Evolutionary conservation across 2,797 vertebrate species (phyloP).

Genomic region (Platyrinchus mystaceus): DNA sequence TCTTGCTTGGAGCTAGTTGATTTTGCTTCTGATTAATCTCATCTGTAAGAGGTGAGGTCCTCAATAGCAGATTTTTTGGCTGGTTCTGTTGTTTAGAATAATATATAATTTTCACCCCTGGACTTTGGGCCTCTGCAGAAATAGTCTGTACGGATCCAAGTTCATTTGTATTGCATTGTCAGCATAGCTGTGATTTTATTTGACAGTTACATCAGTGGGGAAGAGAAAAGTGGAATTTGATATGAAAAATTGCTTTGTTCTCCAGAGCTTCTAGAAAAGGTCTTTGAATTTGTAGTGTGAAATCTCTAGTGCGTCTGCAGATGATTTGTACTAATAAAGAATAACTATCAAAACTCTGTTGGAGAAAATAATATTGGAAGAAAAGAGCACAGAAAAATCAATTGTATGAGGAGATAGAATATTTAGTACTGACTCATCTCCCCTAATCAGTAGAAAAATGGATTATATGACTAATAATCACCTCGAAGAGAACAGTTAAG

Average conservation of each 20-base stretch:
- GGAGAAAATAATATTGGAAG: constrained; percentile 40
- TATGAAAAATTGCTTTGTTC: constrained; percentile 72
- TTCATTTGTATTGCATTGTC: constrained; percentile 72
- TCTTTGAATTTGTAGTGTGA: constrained; percentile 38
- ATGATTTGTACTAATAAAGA: constrained; percentile 60
- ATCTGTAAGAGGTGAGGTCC: constrained; percentile 61
- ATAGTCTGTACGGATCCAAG: constrained; percentile 59
- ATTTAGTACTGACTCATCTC: constrained; percentile 52
- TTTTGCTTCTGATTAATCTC: constrained; percentile 73
- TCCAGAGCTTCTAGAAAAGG: constrained; percentile 41
- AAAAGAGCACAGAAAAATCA: constrained; percentile 29
- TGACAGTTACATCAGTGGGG: constrained; percentile 67
- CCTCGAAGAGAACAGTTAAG: constrained; percentile 40
- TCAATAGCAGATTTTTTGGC: constrained; percentile 28
- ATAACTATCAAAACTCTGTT: constrained; percentile 29
- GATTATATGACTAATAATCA: constrained; percentile 52
- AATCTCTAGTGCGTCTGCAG: constrained; percentile 55
- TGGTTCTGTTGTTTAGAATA: constrained; percentile 54
- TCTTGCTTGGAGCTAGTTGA: constrained; percentile 57
- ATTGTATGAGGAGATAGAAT: constrained; percentile 26
- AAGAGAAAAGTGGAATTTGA: constrained; percentile 78
- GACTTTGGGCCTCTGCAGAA: constrained; percentile 52
- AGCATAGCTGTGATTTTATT: constrained; percentile 68
- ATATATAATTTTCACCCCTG: constrained; percentile 63
- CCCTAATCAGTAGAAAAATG: constrained; percentile 36